A percentile compares a stretch with the other conserved stretches of the same genome.
Conservation (phyloP, 2,888 invertebrate genomes). For the Argyresthia albistria region DNA sequence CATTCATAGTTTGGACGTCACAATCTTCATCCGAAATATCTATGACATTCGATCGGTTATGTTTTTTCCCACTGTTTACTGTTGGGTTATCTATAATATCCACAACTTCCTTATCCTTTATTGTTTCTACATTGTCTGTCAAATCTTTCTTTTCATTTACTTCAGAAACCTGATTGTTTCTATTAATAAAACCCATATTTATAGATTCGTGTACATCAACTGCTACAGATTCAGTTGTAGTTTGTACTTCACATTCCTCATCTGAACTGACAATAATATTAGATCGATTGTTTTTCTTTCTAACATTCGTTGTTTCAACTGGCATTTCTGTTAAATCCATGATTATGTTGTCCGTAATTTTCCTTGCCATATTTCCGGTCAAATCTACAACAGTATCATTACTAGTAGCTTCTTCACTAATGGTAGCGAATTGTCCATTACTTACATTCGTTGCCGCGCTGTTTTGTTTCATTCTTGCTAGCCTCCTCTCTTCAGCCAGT, state of each 20-base stretch:
- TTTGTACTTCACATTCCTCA: slow-evolving; percentile 20
- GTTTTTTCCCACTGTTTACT: neutral
- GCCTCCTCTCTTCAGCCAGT: slow-evolving; percentile 75
- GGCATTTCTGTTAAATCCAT: neutral
- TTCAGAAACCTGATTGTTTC: neutral
- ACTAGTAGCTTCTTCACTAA: neutral
- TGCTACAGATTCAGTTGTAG: neutral
- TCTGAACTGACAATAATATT: slow-evolving; percentile 26
- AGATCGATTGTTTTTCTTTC: slow-evolving; percentile 17
- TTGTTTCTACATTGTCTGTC: neutral
- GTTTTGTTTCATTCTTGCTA: slow-evolving; percentile 53
- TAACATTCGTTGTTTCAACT: neutral
- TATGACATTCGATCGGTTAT: neutral
- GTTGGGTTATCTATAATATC: neutral
- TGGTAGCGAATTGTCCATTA: neutral
- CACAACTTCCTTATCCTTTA: neutral
- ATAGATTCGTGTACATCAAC: neutral
- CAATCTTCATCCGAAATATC: neutral
- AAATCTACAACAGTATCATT: neutral
- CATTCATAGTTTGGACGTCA: slow-evolving; percentile 13
- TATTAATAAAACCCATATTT: neutral
- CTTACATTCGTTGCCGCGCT: neutral
- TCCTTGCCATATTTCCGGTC: too few relatives aligned
- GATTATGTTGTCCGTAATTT: too few relatives aligned
- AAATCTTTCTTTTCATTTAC: neutral